These are phyloP conservation scores for Mamestra configurata DNA, from an alignment of 1,140 invertebrate species.

Conservation along the genomic window DNA sequence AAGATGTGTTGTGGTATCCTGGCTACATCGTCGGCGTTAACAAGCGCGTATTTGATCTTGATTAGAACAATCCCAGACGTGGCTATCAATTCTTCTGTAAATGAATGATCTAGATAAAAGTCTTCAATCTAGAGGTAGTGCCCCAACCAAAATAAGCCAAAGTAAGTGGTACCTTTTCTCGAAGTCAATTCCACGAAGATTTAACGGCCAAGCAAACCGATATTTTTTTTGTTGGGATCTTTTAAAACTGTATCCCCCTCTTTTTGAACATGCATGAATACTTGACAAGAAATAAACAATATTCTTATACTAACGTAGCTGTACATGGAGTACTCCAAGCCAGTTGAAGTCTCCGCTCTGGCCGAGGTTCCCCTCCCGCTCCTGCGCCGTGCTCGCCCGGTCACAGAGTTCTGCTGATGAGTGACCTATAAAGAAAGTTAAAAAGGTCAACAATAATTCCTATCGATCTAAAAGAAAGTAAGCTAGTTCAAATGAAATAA, in stretches of 20 bases:
- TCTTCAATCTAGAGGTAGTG: no score
- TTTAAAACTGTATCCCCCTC: no score
- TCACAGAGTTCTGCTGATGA: not conserved
- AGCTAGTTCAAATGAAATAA: no score
- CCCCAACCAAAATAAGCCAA: no score
- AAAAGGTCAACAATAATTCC: not conserved
- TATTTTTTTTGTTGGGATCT: no score
- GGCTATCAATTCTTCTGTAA: not conserved
- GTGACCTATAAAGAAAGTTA: not conserved
- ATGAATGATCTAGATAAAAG: no score
- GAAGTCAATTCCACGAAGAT: no score
- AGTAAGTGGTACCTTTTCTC: no score
- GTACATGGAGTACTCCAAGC: not conserved
- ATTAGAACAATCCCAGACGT: not conserved
- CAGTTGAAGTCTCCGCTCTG: not conserved
- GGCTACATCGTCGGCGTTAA: not conserved
- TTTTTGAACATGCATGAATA: no score
- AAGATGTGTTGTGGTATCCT: not conserved
- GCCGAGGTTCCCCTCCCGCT: not conserved
- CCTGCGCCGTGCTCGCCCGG: not conserved
- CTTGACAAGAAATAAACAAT: no score
- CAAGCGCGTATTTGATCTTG: not conserved
- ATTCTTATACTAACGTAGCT: not conserved
- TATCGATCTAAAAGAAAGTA: no score
- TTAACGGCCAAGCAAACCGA: no score